Base-by-base conservation (phyloP, 1,140 invertebrate genomes). In the Megalonaias nervosa region DNA sequence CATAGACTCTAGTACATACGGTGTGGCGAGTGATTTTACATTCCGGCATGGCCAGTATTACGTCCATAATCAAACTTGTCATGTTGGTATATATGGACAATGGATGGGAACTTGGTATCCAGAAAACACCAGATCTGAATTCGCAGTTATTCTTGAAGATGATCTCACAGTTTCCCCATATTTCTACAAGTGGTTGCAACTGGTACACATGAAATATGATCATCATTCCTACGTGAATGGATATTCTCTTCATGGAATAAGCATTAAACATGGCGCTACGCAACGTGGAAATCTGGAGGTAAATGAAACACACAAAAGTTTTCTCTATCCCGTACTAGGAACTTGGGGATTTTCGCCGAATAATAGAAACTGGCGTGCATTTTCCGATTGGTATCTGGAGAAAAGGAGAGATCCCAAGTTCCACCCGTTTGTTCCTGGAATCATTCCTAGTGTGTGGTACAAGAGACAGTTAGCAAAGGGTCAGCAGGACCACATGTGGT, bases 271-370 rank as follows among this genome's bases (percentile, higher is more conserved):
- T 68, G 77, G 14, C 21, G 23, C n/a, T 9, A 6, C 4, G 12
- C 38, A 38, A 38, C 1, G 9, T 38, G 38, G 38, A 38, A 2
- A 38, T 38, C 38, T 6, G 4, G 38, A 38, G 5, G 38, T 38
- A 38, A 38, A 38, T 38, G 56, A 76, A 17, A 38, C 21, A 3
- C 56, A 55, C 2, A 3, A n/a, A 26, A 66, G 0, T 17, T 84
- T 81, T 64, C 31, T 80, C 1, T 84, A 82, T 65, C 81, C 81
- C 13, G 76, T 84, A 16, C 67, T 84, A 19, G 84, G 82, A 19
- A 81, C 84, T 2, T 85, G 82, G 82, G 85, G 81, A 5, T 85
- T 84, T 76, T 82, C 81, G 11, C 85, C 85, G 14, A 81, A 80
- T 23, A 70, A 23, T 4, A 71, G 67, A 5, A 74, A 73, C 19